Evolutionary conservation across 2,113 vertebrate genomes (phyloP).

Genomic region (Paradisaea rubra): DNA sequence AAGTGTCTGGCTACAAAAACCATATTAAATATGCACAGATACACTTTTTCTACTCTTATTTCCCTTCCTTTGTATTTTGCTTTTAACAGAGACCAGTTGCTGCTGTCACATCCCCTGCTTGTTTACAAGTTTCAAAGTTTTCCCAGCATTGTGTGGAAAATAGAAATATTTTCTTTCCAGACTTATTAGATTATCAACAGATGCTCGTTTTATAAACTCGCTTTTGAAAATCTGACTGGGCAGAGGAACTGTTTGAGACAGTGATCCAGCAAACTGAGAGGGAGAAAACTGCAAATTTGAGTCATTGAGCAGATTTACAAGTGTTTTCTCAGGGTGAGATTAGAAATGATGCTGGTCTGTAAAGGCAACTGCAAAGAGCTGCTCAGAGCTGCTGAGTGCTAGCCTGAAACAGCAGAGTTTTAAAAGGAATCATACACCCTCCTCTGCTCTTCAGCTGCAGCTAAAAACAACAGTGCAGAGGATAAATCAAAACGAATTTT

Average conservation of each 20-base stretch:
- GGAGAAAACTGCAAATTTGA: background rate
- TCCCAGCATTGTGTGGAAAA: background rate
- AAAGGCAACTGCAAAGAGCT: background rate
- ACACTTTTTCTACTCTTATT: background rate
- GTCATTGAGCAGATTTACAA: background rate
- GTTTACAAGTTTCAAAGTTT: background rate
- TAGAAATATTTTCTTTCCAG: background rate
- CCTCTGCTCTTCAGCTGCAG: background rate
- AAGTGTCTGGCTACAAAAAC: background rate
- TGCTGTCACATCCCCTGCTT: background rate
- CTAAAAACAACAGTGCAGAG: background rate
- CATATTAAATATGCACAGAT: background rate
- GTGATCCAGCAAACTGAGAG: background rate
- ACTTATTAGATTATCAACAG: background rate
- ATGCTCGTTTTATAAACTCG: background rate
- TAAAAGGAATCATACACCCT: background rate
- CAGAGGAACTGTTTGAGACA: background rate
- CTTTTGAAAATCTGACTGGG: background rate
- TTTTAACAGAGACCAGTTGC: background rate
- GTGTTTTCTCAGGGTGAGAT: background rate
- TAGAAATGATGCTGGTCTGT: background rate
- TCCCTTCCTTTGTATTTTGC: background rate
- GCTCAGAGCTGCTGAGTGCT: background rate
- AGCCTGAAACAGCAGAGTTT: background rate
- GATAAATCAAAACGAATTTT: background rate